Evolutionary conservation across 2,888 invertebrate species (phyloP).

Genomic region (Branchipolynoe longqiensis): DNA sequence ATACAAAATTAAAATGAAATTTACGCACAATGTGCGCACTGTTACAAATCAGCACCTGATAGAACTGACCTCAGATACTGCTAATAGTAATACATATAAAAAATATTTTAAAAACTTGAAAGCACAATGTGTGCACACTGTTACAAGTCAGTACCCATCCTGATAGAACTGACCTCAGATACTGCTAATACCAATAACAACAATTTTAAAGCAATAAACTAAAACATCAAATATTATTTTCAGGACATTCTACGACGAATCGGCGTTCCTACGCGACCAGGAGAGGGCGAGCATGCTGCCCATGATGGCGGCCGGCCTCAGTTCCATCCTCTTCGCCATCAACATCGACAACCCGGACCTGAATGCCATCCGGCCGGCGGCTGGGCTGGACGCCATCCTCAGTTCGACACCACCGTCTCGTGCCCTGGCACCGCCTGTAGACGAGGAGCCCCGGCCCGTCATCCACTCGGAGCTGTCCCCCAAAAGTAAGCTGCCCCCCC

Average conservation of each 20-base stretch:
- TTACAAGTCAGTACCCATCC: too few species aligned
- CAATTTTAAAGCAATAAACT: too few species aligned
- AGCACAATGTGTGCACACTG: too few species aligned
- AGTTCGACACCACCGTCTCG: constrained; percentile 40
- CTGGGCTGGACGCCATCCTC: constrained; percentile 61
- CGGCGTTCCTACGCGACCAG: constrained; percentile 91
- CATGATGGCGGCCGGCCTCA: constrained; percentile 92
- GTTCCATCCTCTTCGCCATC: constrained; percentile 94
- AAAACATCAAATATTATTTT: neutral
- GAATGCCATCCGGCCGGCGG: constrained; percentile 62
- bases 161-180: too few species aligned
- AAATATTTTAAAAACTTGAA: too few species aligned
- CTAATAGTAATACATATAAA: too few species aligned
- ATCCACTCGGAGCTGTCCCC: constrained; percentile 73
- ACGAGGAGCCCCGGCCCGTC: constrained; percentile 75
- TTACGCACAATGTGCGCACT: too few species aligned
- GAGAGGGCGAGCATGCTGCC: constrained; percentile 91
- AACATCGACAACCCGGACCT: constrained; percentile 88
- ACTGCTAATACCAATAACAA: too few species aligned
- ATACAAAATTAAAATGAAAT: too few species aligned
- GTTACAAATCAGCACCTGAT: too few species aligned
- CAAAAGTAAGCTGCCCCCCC: constrained; percentile 40
- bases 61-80: too few species aligned
- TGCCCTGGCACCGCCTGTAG: constrained; percentile 59
- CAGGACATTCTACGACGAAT: constrained; percentile 90